Evolutionary conservation across 2,797 vertebrate species (phyloP), one percentile per base, ranked within the genome.

Genomic region (Molossus molossus): DNA sequence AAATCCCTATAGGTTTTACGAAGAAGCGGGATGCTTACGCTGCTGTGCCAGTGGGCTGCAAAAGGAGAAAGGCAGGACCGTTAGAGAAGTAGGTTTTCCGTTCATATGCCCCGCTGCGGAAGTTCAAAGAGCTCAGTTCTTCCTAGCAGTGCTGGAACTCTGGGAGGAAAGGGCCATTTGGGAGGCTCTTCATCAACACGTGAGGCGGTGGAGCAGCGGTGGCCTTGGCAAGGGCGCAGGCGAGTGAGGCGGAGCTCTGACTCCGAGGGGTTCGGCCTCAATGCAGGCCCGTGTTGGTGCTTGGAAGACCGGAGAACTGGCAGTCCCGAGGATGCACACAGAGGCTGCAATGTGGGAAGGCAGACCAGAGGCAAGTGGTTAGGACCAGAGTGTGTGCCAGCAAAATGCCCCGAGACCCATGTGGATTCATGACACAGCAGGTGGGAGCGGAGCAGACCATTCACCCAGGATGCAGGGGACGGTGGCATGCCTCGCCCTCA

Each of bases 181-280:
- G 14, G 70, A 95, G 23, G 3, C 17, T 45, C 53, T 81, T 93
- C 60, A 40, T 60, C 25, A 60, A 3, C 20, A 50, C 2, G 0
- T 25, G 48, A 81, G 33, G 40, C 10, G 18, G 50, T 50, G 2
- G 29, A 29, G 6, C 21, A 70, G 72, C 21, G n/a, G 53, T 93
- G 50, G 27, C 58, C 15, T 85, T 58, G 69, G 29, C 13, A 48
- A 64, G 9, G 37, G 25, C 45, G 12, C 45, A 79, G 25, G 57
- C 23, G 55, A 3, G 40, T 83, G 80, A 87, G 58, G 64, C n/a
- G n/a, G 25, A 86, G 86, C 50, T 73, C 79, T 75, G 90, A 79
- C 15, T 62, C 21, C 8, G 53, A 40, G 9, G 17, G n/a, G 2
- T 67, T 87, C 60, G 81, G 3, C 17, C 50, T 70, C 6, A 21